Conservation (phyloP, 2,888 invertebrate genomes). For the Ochropleura leucogaster region DNA sequence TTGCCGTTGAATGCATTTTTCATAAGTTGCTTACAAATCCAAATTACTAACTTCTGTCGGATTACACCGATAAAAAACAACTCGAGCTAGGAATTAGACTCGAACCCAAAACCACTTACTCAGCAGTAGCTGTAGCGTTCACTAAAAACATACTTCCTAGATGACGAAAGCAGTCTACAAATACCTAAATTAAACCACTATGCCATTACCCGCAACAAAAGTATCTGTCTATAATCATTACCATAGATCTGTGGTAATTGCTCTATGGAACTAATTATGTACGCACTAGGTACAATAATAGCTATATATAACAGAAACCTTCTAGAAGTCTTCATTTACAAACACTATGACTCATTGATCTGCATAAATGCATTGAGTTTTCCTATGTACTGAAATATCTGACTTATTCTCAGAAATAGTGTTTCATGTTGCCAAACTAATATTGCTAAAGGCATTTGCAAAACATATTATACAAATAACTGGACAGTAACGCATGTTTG, state of each 20-base stretch:
- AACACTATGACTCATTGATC: constrained; percentile 50
- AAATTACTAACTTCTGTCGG: not conserved
- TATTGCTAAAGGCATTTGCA: not conserved
- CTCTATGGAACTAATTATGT: constrained; percentile 3
- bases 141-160: not conserved
- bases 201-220: not conserved
- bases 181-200: not conserved
- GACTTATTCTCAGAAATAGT: constrained; percentile 32
- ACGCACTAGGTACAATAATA: constrained; percentile 7
- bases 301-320: constrained; percentile 4
- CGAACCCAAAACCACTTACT: not conserved
- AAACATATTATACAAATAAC: not conserved
- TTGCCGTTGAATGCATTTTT: not conserved
- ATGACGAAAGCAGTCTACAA: not conserved
- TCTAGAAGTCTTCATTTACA: constrained; percentile 54
- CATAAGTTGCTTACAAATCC: not conserved
- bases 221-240: not conserved
- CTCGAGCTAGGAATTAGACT: too few relatives aligned
- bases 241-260: not conserved
- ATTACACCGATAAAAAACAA: not conserved
- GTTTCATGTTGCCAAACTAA: constrained; percentile 47
- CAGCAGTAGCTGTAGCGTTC: not conserved
- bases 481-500: not conserved
- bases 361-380: constrained; percentile 4
- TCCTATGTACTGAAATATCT: constrained; percentile 25